phyloP scores from a whole-genome alignment of 1,140 invertebrate species.

The Musca vetustissima region DNA sequence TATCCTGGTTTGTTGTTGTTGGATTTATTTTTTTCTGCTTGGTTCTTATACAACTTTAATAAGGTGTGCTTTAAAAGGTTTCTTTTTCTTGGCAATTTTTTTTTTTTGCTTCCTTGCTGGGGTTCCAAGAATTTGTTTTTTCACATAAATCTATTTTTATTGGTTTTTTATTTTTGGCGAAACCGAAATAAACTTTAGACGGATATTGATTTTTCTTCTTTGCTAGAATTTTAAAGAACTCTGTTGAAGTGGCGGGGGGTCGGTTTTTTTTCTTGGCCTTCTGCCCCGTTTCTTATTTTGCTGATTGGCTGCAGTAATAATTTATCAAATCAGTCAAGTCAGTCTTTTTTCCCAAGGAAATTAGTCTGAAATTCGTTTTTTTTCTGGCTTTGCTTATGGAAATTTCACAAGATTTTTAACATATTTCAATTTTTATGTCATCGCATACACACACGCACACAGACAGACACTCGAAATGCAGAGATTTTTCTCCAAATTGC shows the following conservation, averaged over 20 bases:
- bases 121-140: neutral
- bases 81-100: constrained; percentile 15
- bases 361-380: no score
- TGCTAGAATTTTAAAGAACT: neutral
- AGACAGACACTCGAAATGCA: neutral
- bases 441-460: neutral
- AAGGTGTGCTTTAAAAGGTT: neutral
- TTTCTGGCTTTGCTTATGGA: neutral
- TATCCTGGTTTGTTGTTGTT: constrained; percentile 12
- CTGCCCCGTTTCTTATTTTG: constrained; percentile 9
- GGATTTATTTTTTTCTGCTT: neutral
- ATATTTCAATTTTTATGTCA: neutral
- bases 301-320: neutral
- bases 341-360: no score
- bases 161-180: constrained; percentile 33
- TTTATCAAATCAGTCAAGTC: no score
- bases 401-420: neutral
- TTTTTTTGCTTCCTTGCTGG: constrained; percentile 12
- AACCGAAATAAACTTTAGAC: constrained; percentile 55
- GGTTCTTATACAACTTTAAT: neutral
- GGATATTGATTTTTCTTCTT: constrained; percentile 53
- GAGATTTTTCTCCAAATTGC: neutral
- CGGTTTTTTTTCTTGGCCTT: constrained; percentile 5
- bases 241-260: neutral
- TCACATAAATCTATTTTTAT: neutral